Conservation (phyloP, 2,888 invertebrate genomes). For the Trileptium ribeirensis region DNA sequence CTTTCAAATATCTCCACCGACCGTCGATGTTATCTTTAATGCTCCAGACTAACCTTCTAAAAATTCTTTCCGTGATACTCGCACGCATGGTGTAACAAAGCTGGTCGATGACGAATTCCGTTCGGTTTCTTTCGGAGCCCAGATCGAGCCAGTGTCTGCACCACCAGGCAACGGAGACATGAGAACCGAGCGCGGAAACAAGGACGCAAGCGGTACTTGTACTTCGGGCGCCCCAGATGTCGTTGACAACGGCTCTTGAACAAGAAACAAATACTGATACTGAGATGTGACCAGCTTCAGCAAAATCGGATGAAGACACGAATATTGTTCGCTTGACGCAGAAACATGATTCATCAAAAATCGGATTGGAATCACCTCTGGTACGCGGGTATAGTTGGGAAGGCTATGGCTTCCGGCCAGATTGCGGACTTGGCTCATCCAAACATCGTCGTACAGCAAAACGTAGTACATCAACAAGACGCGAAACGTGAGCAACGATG, state of each 20-base stretch:
- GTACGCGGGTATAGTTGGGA: constrained; percentile 34
- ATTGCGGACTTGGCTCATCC: constrained; percentile 59
- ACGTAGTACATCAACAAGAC: constrained; percentile 82
- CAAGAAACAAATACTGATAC: constrained; percentile 86
- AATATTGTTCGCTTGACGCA: constrained; percentile 79
- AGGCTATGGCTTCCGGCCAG: constrained; percentile 61
- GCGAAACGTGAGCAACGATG: constrained; percentile 66
- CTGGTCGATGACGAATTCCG: neutral
- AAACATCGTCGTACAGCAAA: constrained; percentile 66
- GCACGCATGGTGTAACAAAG: neutral
- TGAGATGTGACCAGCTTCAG: constrained; percentile 71
- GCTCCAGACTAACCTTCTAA: no score
- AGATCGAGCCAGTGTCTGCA: neutral
- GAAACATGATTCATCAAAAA: constrained; percentile 86
- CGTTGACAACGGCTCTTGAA: constrained; percentile 63
- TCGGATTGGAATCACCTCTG: constrained; percentile 84
- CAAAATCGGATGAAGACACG: constrained; percentile 77
- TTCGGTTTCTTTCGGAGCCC: neutral
- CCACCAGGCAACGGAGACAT: neutral
- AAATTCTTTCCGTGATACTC: neutral
- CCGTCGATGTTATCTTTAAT: no score
- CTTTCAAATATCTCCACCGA: no score
- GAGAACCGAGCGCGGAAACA: neutral
- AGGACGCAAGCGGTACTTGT: neutral
- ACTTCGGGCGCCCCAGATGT: neutral